Percentiles rank a stretch among this genome's conserved stretches.
Evolutionary conservation across 1,140 invertebrate species (phyloP).

Genomic region (Orchestia grillus): DNA sequence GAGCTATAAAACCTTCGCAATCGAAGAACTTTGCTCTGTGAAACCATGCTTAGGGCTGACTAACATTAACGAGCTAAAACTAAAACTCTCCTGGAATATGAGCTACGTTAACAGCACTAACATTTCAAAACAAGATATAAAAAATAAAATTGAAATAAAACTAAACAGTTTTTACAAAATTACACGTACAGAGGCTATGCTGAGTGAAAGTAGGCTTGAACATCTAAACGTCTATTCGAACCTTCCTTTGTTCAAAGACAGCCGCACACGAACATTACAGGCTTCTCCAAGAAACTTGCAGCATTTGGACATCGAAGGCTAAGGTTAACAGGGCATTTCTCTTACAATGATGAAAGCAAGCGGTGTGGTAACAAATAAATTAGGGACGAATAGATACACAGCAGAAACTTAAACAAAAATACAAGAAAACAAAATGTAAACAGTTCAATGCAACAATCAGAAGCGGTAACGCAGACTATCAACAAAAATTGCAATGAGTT

Average conservation of each 20-base stretch:
- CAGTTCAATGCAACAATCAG: slow-evolving; percentile 34
- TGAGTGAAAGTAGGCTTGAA: slow-evolving; percentile 35
- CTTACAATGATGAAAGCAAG: slow-evolving; percentile 51
- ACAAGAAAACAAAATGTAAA: slow-evolving; percentile 38
- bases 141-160: slow-evolving; percentile 57
- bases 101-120: slow-evolving; percentile 49
- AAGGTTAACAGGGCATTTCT: slow-evolving; percentile 33
- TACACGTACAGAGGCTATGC: slow-evolving; percentile 46
- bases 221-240: slow-evolving; percentile 35
- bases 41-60: slow-evolving; percentile 31
- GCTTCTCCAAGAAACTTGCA: background rate
- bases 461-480: background rate
- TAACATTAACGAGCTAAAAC: slow-evolving; percentile 25
- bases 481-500: slow-evolving; percentile 38
- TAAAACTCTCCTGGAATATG: slow-evolving; percentile 44
- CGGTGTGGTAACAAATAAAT: slow-evolving; percentile 49
- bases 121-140: slow-evolving; percentile 57
- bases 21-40: background rate
- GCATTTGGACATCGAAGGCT: slow-evolving; percentile 21
- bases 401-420: slow-evolving; percentile 49
- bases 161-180: slow-evolving; percentile 55
- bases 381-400: slow-evolving; percentile 52
- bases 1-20: slow-evolving; percentile 5
- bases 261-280: background rate
- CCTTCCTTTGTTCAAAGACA: slow-evolving; percentile 9